Evolutionary conservation across 2,797 vertebrate species (phyloP).

Genomic region (Lutjanus campechanus): DNA sequence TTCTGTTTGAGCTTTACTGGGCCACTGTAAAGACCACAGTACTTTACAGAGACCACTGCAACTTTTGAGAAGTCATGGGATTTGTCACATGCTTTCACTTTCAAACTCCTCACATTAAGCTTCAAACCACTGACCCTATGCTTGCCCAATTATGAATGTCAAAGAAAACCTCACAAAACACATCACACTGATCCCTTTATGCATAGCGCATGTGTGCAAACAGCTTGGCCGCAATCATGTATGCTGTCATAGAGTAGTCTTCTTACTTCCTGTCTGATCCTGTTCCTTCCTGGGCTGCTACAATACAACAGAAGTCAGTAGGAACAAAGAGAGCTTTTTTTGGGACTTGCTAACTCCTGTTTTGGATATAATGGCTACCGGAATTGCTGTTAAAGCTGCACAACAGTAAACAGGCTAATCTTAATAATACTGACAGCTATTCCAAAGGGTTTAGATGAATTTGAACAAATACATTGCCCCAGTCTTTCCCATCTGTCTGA

Average conservation of each 20-base stretch:
- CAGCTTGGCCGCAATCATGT: slow-evolving; percentile 53
- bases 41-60: slow-evolving; percentile 59
- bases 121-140: slow-evolving; percentile 71
- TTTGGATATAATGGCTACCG: slow-evolving; percentile 41
- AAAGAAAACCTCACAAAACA: slow-evolving; percentile 69
- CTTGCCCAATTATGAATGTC: slow-evolving; percentile 71
- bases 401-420: slow-evolving; percentile 48
- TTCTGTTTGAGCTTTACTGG: slow-evolving; percentile 49
- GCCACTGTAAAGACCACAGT: slow-evolving; percentile 52
- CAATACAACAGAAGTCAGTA: slow-evolving; percentile 14
- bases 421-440: slow-evolving; percentile 51
- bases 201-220: slow-evolving; percentile 57
- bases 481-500: slow-evolving; percentile 22
- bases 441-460: slow-evolving; percentile 40
- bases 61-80: slow-evolving; percentile 69
- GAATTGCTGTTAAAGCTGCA: slow-evolving; percentile 22
- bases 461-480: slow-evolving; percentile 39
- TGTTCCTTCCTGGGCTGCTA: slow-evolving; percentile 43
- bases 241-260: slow-evolving; percentile 32
- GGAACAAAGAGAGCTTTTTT: slow-evolving; percentile 29
- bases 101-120: slow-evolving; percentile 68
- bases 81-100: slow-evolving; percentile 79
- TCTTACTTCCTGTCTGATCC: slow-evolving; percentile 47
- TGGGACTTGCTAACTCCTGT: slow-evolving; percentile 5
- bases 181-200: slow-evolving; percentile 62